Conservation (phyloP, 2,888 invertebrate species). For the Phragmatobia fuliginosa region DNA sequence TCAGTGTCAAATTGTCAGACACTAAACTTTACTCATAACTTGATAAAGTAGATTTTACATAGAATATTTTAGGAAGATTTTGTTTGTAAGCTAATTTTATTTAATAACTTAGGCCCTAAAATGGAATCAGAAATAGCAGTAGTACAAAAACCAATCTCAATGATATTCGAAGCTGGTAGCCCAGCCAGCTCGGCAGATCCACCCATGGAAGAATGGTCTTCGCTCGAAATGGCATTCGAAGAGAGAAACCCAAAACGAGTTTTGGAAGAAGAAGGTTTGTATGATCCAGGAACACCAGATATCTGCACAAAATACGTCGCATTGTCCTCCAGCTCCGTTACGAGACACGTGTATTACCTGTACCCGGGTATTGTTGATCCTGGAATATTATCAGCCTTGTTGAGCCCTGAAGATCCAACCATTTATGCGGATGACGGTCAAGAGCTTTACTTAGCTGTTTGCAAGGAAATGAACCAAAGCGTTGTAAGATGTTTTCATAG, state of each 20-base stretch:
- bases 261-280: constrained; percentile 54
- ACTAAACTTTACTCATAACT: neutral
- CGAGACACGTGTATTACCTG: constrained; percentile 69
- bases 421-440: constrained; percentile 72
- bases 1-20: neutral
- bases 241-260: constrained; percentile 49
- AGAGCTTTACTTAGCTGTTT: constrained; percentile 66
- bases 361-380: constrained; percentile 75
- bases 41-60: neutral
- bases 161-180: constrained; percentile 41
- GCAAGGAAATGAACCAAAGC: constrained; percentile 67
- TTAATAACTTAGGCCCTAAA: neutral
- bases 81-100: neutral
- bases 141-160: neutral
- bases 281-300: constrained; percentile 64
- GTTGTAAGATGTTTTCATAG: constrained; percentile 64
- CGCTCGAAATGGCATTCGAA: constrained; percentile 53
- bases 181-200: constrained; percentile 67
- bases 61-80: neutral
- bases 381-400: constrained; percentile 67
- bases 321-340: constrained; percentile 62
- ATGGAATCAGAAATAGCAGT: neutral
- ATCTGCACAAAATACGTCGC: constrained; percentile 63
- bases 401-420: constrained; percentile 52
- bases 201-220: constrained; percentile 74